Conservation (phyloP, 35 echinoderm and acorn worm genomes). For the Nesometra sesokonis region DNA sequence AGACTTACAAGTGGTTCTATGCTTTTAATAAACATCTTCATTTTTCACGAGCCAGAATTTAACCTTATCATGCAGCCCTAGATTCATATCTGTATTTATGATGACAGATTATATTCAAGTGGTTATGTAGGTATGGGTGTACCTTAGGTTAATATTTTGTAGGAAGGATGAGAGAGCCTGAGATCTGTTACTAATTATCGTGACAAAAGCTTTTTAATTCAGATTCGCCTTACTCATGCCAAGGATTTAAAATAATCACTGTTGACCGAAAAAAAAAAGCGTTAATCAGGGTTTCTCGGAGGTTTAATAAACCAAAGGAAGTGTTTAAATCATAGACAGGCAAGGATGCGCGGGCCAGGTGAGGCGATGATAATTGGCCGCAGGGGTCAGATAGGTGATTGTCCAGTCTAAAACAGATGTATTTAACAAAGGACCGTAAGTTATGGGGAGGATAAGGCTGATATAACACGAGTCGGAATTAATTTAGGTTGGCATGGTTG, state of each 20-base stretch:
- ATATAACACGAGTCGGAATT: background rate
- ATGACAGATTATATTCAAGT: too few relatives aligned
- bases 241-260: background rate
- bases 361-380: background rate
- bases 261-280: background rate
- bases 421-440: background rate
- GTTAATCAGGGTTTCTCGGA: background rate
- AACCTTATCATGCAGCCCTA: too few relatives aligned
- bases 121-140: too few relatives aligned
- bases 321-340: background rate
- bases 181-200: background rate
- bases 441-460: background rate
- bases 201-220: background rate
- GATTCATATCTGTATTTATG: too few relatives aligned
- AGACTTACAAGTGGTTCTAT: too few relatives aligned
- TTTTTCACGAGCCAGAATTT: too few relatives aligned
- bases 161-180: background rate
- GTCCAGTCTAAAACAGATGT: background rate
- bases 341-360: background rate
- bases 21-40: too few relatives aligned
- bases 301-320: background rate
- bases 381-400: background rate
- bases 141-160: background rate
- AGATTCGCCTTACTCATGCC: background rate
- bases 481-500: background rate